Base-by-base conservation (phyloP, 1,140 invertebrate species). In the Ostrea edulis region DNA sequence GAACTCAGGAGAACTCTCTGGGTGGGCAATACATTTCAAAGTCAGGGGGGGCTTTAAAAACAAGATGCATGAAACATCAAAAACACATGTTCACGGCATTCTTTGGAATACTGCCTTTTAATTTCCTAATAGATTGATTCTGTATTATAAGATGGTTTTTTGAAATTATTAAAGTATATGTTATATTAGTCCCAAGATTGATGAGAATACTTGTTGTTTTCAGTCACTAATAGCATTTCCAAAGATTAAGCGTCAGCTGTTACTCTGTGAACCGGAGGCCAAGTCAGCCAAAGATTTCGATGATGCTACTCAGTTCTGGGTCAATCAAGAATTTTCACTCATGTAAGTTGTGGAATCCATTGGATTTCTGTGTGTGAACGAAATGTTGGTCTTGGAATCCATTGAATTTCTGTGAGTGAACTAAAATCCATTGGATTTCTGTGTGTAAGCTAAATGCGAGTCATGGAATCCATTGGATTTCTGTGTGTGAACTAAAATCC, bases 1-100 rank as follows among this genome's bases (percentile, higher is more conserved):
- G 99, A 99, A 95, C 95, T 99, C 44, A 96, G 98, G 91, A 96
- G 98, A 93, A 99, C 99, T n/a, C 95, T 99, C 52, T 99, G 98
- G 98, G 96, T 97, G 93, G 35, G 35, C 2, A 44, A 44, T 44
- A 1, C 1, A 44, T 44, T 44, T 44, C 35, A 44, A 5, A 44
- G 35, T 44, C 35, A 44, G 35, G 5, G 35, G 5, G 5, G 35
- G 35, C 5, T 44, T 44, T 44, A 44, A 44, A 44, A 44, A 44
- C 1, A 44, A 44, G 35, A 44, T 44, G 35, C 35, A 44, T 44
- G 35, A 44, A 44, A 44, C 35, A 44, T 5, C 5, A n/a, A 44
- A 44, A 44, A 44, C 5, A 44, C 5, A 2, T 44, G 35, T 44
- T 44, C 35, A 44, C 35, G 5, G 1, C 35, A 44, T 44, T 44